phyloP scores from a whole-genome alignment of 2,797 vertebrate species.

The Enteromius radiatus region DNA sequence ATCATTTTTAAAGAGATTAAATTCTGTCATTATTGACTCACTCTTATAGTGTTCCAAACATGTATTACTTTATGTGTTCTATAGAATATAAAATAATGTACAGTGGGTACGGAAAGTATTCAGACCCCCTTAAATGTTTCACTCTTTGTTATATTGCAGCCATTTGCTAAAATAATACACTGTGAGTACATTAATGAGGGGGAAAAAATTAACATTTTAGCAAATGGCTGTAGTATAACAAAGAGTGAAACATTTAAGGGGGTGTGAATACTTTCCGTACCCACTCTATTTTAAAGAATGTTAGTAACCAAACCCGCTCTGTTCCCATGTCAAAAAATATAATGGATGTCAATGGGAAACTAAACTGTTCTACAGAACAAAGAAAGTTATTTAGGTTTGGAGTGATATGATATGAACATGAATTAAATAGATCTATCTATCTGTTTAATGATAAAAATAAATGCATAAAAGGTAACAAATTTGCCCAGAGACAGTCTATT shows the following conservation, averaged over 20 bases:
- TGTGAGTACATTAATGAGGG: too few species aligned
- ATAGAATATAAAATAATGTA: not conserved
- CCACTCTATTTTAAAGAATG: not conserved
- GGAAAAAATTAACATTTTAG: too few species aligned
- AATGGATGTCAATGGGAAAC: not conserved
- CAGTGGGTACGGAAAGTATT: too few species aligned
- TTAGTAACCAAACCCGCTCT: not conserved
- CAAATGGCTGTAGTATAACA: too few species aligned
- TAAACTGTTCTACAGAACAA: not conserved
- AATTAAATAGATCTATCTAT: too few species aligned
- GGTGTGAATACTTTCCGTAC: too few species aligned
- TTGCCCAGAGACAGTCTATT: not conserved
- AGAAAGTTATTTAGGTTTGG: not conserved
- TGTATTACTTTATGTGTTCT: not conserved
- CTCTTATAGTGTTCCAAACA: not conserved
- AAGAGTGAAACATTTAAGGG: too few species aligned
- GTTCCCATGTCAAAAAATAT: not conserved
- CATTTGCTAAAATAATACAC: too few species aligned
- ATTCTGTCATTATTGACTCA: not conserved
- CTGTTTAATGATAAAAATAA: not conserved
- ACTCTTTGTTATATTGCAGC: too few species aligned
- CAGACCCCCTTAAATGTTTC: too few species aligned
- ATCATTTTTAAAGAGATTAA: not conserved
- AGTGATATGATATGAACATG: too few species aligned
- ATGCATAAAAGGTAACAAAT: not conserved